Evolutionary conservation across 2,113 vertebrate species (phyloP).

Genomic region (Neodon shergylaensis): DNA sequence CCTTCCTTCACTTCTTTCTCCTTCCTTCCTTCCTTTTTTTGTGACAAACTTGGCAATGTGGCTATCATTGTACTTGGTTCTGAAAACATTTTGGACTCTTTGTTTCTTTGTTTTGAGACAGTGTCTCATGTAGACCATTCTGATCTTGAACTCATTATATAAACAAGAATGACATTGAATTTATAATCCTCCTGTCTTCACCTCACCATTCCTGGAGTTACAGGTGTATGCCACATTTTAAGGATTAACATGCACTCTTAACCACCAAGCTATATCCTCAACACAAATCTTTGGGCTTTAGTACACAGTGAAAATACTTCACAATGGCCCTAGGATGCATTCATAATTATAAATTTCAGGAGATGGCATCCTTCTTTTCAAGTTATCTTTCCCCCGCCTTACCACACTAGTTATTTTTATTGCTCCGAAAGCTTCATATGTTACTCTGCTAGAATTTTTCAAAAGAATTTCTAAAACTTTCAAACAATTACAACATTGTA

Average conservation of each 20-base stretch:
- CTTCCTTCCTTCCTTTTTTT: not conserved
- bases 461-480: conserved; percentile 39
- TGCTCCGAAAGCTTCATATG: not conserved
- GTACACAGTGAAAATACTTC: conserved; percentile 34
- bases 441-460: not conserved
- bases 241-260: not conserved
- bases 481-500: conserved; percentile 8
- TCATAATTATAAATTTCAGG: not conserved
- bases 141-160: not conserved
- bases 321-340: not conserved
- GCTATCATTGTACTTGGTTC: conserved; percentile 50
- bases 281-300: conserved; percentile 14
- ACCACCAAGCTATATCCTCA: not conserved
- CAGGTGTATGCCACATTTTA: not conserved
- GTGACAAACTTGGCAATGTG: conserved; percentile 43
- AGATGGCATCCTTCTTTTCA: not conserved
- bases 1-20: too few relatives aligned
- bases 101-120: not conserved
- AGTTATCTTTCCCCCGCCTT: not conserved
- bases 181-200: not conserved
- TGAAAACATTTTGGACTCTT: conserved; percentile 6
- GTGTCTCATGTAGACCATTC: not conserved
- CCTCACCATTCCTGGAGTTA: not conserved
- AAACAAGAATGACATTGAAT: not conserved
- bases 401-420: not conserved